Conservation (phyloP, 2,797 vertebrate genomes). For the Tokudaia tokunoshimensis region DNA sequence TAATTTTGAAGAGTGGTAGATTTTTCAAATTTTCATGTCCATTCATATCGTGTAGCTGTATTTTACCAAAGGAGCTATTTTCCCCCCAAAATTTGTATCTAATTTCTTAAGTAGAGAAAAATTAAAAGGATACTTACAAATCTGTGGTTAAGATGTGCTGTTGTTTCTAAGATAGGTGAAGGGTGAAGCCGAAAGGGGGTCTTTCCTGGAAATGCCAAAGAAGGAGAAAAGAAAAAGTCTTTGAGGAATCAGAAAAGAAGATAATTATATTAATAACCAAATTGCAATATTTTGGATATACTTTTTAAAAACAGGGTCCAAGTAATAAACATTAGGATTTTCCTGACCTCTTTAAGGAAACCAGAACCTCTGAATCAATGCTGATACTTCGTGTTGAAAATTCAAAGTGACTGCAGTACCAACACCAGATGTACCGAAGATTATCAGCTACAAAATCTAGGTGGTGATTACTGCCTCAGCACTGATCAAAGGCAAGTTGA, state of each 20-base stretch:
- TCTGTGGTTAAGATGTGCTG: constrained; percentile 7
- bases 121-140: constrained; percentile 64
- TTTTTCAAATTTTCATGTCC: background rate
- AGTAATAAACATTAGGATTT: constrained; percentile 20
- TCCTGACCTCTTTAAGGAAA: background rate
- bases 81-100: constrained; percentile 29
- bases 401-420: background rate
- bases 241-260: constrained; percentile 49
- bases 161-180: constrained; percentile 58
- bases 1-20: background rate
- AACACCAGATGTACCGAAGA: background rate
- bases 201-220: constrained; percentile 62
- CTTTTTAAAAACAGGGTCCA: background rate
- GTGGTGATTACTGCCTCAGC: background rate
- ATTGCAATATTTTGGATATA: background rate
- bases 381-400: constrained; percentile 31
- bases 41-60: background rate
- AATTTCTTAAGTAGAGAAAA: constrained; percentile 68
- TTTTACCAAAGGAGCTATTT: constrained; percentile 20
- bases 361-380: constrained; percentile 4
- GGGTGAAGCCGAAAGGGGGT: constrained; percentile 51
- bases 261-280: constrained; percentile 40
- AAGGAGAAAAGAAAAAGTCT: background rate
- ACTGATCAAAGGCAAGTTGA: constrained; percentile 27
- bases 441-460: background rate